A percentile compares a stretch with the other conserved stretches of the same genome.
Evolutionary conservation across 2,797 vertebrate species (phyloP).

Genomic region (Catamblyrhynchus diadema): DNA sequence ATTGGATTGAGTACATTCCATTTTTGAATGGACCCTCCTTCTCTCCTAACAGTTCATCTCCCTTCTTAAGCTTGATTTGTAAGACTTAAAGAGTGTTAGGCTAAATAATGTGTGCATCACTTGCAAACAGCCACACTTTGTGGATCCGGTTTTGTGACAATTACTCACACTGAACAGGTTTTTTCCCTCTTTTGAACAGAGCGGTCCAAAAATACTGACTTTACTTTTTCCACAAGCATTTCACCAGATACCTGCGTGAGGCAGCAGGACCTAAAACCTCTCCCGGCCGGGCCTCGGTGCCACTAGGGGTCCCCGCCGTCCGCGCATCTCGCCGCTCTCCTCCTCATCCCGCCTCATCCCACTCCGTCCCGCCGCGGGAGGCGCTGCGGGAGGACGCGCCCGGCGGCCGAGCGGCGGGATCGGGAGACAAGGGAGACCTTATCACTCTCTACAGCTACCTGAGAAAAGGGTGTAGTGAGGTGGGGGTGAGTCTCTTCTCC

Average conservation of each 20-base stretch:
- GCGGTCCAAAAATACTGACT: neutral
- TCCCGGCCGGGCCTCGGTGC: neutral
- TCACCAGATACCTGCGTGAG: neutral
- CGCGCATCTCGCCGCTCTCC: neutral
- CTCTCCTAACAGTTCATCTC: neutral
- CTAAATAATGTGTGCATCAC: neutral
- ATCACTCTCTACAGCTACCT: neutral
- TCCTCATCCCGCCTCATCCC: neutral
- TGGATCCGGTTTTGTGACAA: neutral
- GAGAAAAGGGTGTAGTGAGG: neutral
- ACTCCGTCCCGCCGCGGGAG: neutral
- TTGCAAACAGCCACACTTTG: neutral
- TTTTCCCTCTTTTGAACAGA: neutral
- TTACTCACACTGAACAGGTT: neutral
- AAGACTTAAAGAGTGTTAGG: neutral
- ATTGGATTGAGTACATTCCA: accelerated
- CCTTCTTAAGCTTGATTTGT: neutral
- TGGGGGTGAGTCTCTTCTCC: neutral
- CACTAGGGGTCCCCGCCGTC: neutral
- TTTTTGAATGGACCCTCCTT: neutral
- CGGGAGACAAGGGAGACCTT: neutral
- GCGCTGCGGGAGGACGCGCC: neutral
- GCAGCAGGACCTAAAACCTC: neutral
- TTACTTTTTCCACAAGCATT: neutral
- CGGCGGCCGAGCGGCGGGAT: too few relatives aligned